phyloP scores from a whole-genome alignment of 1,140 invertebrate species.

The Drosophila ironensis region DNA sequence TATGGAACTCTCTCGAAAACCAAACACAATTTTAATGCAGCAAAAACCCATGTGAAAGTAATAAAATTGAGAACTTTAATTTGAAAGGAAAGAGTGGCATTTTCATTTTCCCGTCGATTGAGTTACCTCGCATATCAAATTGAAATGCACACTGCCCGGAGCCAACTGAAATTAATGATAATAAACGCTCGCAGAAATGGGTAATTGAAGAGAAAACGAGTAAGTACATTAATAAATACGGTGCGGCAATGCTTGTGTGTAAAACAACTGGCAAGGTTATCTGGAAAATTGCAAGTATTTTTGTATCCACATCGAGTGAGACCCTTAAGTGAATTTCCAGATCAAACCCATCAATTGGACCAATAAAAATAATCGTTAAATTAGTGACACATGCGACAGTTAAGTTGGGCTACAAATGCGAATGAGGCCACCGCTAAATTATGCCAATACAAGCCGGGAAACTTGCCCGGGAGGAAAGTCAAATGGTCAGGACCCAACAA shows the following conservation, averaged over 20 bases:
- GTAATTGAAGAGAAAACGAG: background rate
- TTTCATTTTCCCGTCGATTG: conserved; percentile 6
- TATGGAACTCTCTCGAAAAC: conserved; percentile 53
- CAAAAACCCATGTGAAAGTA: conserved; percentile 55
- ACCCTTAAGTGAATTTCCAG: conserved; percentile 19
- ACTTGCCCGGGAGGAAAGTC: background rate
- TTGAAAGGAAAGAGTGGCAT: conserved; percentile 37
- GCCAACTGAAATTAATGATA: no score
- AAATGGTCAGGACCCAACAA: conserved; percentile 30
- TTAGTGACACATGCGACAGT: conserved; percentile 66
- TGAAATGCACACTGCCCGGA: no score
- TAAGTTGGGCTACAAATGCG: conserved; percentile 30
- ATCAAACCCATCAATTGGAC: conserved; percentile 32
- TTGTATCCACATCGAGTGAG: background rate
- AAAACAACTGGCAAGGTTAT: no score
- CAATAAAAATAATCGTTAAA: conserved; percentile 71
- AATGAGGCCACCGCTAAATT: conserved; percentile 51
- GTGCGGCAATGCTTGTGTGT: background rate
- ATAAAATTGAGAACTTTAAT: conserved; percentile 64
- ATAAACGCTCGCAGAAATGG: no score
- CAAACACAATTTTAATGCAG: conserved; percentile 48
- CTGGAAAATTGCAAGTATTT: no score
- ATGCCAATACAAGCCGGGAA: conserved; percentile 33
- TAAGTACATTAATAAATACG: background rate
- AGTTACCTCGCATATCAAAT: background rate